phyloP scores from a whole-genome alignment of 2,797 vertebrate species.

The Acanthurus leucopareius region DNA sequence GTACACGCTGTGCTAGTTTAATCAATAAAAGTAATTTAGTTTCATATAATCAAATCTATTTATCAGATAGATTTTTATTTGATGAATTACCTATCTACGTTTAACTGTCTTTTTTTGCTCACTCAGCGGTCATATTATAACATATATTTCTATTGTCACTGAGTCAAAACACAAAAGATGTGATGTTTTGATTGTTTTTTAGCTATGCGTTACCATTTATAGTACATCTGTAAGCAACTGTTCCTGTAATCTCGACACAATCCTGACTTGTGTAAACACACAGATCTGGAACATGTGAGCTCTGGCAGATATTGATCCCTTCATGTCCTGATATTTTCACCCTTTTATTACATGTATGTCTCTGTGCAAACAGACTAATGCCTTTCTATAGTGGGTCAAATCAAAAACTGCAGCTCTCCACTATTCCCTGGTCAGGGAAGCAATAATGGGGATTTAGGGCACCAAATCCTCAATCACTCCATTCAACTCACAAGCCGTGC shows the following conservation, averaged over 20 bases:
- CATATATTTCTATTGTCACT: not conserved
- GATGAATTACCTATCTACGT: too few species aligned
- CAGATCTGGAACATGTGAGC: constrained; percentile 42
- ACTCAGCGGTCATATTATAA: not conserved
- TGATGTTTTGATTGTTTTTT: not conserved
- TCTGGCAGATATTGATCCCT: constrained; percentile 61
- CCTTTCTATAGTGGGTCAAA: constrained; percentile 28
- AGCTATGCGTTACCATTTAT: not conserved
- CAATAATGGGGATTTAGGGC: constrained; percentile 71
- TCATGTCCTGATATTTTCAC: constrained; percentile 41
- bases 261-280: constrained; percentile 47
- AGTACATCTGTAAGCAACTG: not conserved
- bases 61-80: too few species aligned
- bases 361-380: constrained; percentile 61
- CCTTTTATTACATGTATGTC: constrained; percentile 72
- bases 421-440: constrained; percentile 52
- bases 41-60: too few species aligned
- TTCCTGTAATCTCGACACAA: constrained; percentile 3
- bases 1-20: too few species aligned
- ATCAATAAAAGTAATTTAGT: too few species aligned
- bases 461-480: constrained; percentile 46
- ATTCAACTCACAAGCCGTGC: constrained; percentile 41
- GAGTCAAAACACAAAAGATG: not conserved
- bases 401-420: constrained; percentile 47
- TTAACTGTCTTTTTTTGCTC: not conserved